phyloP scores from a whole-genome alignment of 2,888 invertebrate species.

The Drepana falcataria region DNA sequence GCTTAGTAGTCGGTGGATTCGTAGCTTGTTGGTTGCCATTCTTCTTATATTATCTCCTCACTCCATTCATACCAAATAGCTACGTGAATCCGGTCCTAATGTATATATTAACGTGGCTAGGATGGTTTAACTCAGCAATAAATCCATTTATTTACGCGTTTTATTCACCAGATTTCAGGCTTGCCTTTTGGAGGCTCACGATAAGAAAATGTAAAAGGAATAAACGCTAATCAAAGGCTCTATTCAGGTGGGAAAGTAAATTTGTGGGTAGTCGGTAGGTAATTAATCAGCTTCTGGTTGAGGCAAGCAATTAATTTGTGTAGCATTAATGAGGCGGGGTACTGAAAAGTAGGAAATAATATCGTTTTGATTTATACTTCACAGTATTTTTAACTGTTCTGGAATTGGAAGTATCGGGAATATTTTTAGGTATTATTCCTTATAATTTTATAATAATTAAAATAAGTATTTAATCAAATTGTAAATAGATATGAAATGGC shows the following conservation, averaged over 20 bases:
- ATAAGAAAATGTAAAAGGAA: slow-evolving; percentile 81
- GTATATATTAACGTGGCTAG: slow-evolving; percentile 90
- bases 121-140: slow-evolving; percentile 93
- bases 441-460: too few species aligned
- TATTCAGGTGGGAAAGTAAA: not conserved
- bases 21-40: slow-evolving; percentile 94
- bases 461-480: too few species aligned
- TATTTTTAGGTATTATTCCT: too few species aligned
- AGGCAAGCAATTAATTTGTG: not conserved
- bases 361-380: too few species aligned
- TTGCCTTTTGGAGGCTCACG: slow-evolving; percentile 91
- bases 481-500: too few species aligned
- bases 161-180: slow-evolving; percentile 91
- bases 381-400: too few species aligned
- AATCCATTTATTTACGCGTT: slow-evolving; percentile 95
- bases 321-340: too few species aligned
- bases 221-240: slow-evolving; percentile 33
- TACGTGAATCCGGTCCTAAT: slow-evolving; percentile 82
- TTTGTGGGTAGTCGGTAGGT: not conserved
- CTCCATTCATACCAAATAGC: slow-evolving; percentile 84
- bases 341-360: too few species aligned
- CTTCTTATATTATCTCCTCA: slow-evolving; percentile 88
- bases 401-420: too few species aligned
- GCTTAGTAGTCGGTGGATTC: slow-evolving; percentile 92
- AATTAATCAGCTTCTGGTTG: not conserved